Percentiles rank a stretch among this genome's conserved stretches.
Evolutionary conservation across 2,797 vertebrate species (phyloP).

Genomic region (Syngnathus acus): DNA sequence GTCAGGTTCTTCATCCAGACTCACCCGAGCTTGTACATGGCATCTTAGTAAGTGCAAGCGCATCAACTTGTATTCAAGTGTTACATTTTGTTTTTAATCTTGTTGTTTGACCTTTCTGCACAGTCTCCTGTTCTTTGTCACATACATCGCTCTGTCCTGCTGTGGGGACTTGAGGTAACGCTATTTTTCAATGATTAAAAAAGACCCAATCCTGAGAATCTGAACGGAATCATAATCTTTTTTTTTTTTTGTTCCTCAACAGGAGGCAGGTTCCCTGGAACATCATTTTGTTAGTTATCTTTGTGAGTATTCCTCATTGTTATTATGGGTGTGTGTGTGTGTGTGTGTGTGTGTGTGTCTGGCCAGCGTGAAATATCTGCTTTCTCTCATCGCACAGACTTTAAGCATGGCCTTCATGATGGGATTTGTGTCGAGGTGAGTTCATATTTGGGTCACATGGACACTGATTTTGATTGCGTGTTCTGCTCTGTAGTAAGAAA

Average conservation of each 20-base stretch:
- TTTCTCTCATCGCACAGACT: slow-evolving; percentile 44
- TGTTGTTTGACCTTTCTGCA: slow-evolving; percentile 5
- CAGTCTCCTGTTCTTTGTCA: slow-evolving; percentile 83
- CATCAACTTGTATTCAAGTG: not conserved
- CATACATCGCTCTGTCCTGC: slow-evolving; percentile 86
- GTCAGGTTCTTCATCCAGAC: slow-evolving; percentile 84
- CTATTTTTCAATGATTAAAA: not conserved
- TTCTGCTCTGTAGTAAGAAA: not conserved
- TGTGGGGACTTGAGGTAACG: slow-evolving; percentile 82
- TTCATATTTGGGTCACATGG: not conserved
- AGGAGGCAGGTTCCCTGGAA: slow-evolving; percentile 94
- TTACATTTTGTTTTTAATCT: not conserved
- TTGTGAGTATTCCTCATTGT: slow-evolving; percentile 75
- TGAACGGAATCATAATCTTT: not conserved
- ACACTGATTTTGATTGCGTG: not conserved
- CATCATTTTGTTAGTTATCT: slow-evolving; percentile 80
- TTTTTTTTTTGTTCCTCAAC: slow-evolving; percentile 13
- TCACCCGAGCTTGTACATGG: slow-evolving; percentile 83
- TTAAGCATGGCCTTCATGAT: slow-evolving; percentile 74
- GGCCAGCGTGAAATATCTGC: not conserved
- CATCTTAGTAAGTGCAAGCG: slow-evolving; percentile 82
- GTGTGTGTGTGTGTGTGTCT: too few relatives aligned
- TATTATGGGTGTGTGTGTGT: not conserved
- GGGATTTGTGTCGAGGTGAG: slow-evolving; percentile 74
- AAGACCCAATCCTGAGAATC: not conserved